These are phyloP conservation scores for Diorhabda carinulata DNA, from an alignment of 1,140 invertebrate species.

Conservation along the genomic window DNA sequence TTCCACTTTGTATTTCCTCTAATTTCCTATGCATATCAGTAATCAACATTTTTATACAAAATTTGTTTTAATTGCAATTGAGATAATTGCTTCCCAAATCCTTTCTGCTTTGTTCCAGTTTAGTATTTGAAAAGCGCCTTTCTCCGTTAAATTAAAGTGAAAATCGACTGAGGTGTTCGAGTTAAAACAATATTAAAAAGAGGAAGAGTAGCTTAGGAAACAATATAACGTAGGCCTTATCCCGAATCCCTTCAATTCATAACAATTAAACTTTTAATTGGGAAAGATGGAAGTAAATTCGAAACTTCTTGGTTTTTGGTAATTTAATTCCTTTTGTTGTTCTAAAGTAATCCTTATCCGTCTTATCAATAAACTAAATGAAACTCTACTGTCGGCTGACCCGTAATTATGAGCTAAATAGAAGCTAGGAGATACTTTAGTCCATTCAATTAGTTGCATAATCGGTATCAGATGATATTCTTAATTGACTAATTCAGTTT, in stretches of 20 bases:
- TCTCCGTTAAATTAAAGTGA: too few relatives aligned
- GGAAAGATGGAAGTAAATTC: slow-evolving; percentile 7
- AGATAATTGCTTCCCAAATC: too few relatives aligned
- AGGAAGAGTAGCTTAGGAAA: not conserved
- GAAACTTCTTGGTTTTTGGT: slow-evolving; percentile 16
- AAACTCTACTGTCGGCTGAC: slow-evolving; percentile 6
- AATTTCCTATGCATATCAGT: too few relatives aligned
- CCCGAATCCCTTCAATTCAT: slow-evolving; percentile 7
- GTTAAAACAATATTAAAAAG: not conserved
- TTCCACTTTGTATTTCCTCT: too few relatives aligned
- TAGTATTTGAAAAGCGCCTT: too few relatives aligned
- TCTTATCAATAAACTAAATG: not conserved
- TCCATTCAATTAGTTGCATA: too few relatives aligned
- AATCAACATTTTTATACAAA: too few relatives aligned
- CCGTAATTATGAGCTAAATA: not conserved
- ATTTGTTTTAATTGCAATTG: too few relatives aligned
- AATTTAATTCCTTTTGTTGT: slow-evolving; percentile 16
- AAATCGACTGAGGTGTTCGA: not conserved
- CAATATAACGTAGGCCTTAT: not conserved
- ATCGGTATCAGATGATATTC: too few relatives aligned
- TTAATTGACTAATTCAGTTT: too few relatives aligned
- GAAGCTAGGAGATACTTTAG: not conserved
- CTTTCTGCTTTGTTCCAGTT: too few relatives aligned
- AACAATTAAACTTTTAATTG: slow-evolving; percentile 14
- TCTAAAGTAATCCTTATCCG: slow-evolving; percentile 7